Evolutionary conservation across 2,888 invertebrate genomes (phyloP).

Genomic region (Athetis lepigone): DNA sequence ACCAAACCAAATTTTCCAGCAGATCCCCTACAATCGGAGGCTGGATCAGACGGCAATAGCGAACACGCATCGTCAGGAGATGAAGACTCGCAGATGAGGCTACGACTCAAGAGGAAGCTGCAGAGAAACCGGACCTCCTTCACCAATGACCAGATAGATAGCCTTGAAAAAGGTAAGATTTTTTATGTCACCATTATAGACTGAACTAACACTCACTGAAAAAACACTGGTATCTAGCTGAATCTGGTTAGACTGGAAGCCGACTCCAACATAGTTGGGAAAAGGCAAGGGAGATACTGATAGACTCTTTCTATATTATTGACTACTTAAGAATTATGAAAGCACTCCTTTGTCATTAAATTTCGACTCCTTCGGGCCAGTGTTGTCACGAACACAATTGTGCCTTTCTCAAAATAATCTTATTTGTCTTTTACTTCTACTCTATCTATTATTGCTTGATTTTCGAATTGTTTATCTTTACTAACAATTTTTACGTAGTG

Average conservation of each 20-base stretch:
- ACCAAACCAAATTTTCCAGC: constrained; percentile 60
- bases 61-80: constrained; percentile 97
- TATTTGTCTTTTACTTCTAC: background rate
- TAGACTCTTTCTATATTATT: too few species aligned
- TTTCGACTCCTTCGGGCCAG: too few species aligned
- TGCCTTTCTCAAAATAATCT: background rate
- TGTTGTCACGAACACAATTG: too few species aligned
- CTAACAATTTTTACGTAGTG: too few species aligned
- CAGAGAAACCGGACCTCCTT: constrained; percentile 99
- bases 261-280: too few species aligned
- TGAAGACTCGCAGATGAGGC: constrained; percentile 97
- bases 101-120: constrained; percentile 98
- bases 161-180: constrained; percentile 97
- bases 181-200: background rate
- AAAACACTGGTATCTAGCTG: too few species aligned
- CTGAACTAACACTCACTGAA: too few species aligned
- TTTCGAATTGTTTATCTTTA: too few species aligned
- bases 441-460: background rate
- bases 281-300: too few species aligned
- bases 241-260: too few species aligned
- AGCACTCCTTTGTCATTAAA: too few species aligned
- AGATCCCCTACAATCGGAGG: constrained; percentile 91
- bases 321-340: too few species aligned
- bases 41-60: constrained; percentile 96
- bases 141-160: constrained; percentile 99